Base-by-base conservation (phyloP, 53 echinoderm and acorn worm species). In the Astropecten irregularis region DNA sequence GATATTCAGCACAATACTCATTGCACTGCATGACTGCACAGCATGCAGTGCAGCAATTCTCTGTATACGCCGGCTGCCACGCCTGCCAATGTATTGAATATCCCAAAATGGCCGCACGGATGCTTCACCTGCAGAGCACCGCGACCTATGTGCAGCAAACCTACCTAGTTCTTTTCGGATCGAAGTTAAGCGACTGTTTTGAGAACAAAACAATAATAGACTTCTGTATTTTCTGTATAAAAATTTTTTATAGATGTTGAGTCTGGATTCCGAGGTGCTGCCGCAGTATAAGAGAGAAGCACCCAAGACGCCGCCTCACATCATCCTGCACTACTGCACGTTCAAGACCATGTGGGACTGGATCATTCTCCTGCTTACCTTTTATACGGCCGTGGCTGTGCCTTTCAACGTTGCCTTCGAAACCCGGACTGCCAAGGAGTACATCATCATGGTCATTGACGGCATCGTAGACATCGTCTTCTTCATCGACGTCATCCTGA, bases 291-390 rank as follows among this genome's bases (percentile, higher is more conserved):
- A 95, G 54, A 84, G 92, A 66, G 99, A 99, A 81, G 94, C 99
- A 15, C 99, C 99, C 37, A 99, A 99, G 87, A 99, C 99, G 40
- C 99, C 99, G n/a, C 99, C 99, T 32, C 99, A 99, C 57, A 99
- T 99, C 66, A 95, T 99, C 61, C 86, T 99, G 21, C 99, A 99
- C 72, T 96, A 96, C 56, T 94, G 97, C 83, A 92, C 93, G 2
- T 96, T 96, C 71, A 96, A 96, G 81, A 85, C 94, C 56, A 88
- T 94, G 68, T 96, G 97, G 97, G 97, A 96, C 73, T 96, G 97
- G 97, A 83, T 96, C 30, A 96, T 96, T 57, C 88, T 96, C 5
- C 84, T 84, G 11, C 66, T 96, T 28, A 96, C 97, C 27, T 94
- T 94, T 84, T 96, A 96, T 65, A 96, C 97, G 38, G 99, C 99